Evolutionary conservation across 2,113 vertebrate species (phyloP).

Genomic region (Aspidoscelis tigris): DNA sequence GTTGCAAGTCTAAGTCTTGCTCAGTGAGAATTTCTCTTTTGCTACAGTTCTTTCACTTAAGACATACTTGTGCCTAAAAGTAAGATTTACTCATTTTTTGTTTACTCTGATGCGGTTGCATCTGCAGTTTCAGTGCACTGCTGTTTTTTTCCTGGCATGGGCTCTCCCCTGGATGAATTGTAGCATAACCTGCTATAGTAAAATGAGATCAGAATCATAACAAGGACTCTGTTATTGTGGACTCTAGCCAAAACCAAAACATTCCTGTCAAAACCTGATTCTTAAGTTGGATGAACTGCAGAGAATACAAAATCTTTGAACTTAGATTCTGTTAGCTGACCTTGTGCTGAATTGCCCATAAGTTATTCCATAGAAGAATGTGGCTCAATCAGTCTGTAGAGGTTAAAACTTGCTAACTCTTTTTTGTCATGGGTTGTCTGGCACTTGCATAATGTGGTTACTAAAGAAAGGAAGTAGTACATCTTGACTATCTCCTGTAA

Average conservation of each 20-base stretch:
- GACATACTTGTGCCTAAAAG: not conserved
- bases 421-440: not conserved
- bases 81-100: no score
- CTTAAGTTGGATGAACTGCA: not conserved
- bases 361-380: constrained; percentile 12
- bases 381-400: not conserved
- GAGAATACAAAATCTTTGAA: not conserved
- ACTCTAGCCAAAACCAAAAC: not conserved
- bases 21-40: not conserved
- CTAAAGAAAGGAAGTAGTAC: not conserved
- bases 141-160: not conserved
- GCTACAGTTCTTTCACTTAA: no score
- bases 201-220: not conserved
- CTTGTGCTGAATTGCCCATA: not conserved
- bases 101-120: not conserved
- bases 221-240: not conserved
- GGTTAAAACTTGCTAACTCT: constrained; percentile 5
- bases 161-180: not conserved
- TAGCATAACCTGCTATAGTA: not conserved
- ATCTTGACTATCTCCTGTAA: not conserved
- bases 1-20: not conserved
- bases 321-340: not conserved
- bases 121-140: not conserved
- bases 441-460: not conserved
- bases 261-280: constrained; percentile 14